These are phyloP conservation scores for Catharus minimus DNA, from an alignment of 2,113 vertebrate genomes.

Conservation along the genomic window DNA sequence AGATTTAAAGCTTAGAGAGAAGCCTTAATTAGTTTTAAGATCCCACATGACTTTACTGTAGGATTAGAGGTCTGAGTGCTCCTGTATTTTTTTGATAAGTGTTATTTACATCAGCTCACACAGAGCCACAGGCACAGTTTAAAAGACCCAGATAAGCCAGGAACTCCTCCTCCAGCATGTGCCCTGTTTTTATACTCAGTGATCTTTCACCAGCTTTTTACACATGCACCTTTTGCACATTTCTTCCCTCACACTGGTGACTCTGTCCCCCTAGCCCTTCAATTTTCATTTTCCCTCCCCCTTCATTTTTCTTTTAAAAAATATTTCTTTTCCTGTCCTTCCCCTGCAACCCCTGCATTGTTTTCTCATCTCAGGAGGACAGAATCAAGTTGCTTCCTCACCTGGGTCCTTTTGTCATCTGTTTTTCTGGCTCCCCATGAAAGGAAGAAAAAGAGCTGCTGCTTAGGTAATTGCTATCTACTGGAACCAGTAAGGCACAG, in stretches of 20 bases:
- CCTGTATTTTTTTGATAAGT: constrained; percentile 24
- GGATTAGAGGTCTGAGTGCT: background rate
- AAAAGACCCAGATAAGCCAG: constrained; percentile 14
- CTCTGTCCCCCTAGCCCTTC: background rate
- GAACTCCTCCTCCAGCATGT: background rate
- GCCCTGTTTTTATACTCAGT: background rate
- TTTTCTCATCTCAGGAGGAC: background rate
- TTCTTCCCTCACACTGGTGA: background rate
- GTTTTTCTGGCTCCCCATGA: background rate
- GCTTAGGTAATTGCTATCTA: background rate
- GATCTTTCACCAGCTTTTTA: background rate
- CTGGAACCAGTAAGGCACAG: background rate
- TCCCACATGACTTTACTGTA: background rate
- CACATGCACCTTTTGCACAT: background rate
- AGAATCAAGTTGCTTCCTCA: background rate
- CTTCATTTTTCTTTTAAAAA: background rate
- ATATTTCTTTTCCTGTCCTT: background rate
- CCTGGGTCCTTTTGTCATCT: background rate
- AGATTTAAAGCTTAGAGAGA: constrained; percentile 36
- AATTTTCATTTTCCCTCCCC: background rate
- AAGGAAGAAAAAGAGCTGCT: background rate
- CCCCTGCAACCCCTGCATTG: accelerated
- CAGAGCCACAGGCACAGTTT: background rate
- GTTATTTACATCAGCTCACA: constrained; percentile 16
- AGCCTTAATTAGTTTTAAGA: constrained; percentile 43